Base-by-base conservation (phyloP, 2,797 vertebrate species). In the Scleropages formosus region DNA sequence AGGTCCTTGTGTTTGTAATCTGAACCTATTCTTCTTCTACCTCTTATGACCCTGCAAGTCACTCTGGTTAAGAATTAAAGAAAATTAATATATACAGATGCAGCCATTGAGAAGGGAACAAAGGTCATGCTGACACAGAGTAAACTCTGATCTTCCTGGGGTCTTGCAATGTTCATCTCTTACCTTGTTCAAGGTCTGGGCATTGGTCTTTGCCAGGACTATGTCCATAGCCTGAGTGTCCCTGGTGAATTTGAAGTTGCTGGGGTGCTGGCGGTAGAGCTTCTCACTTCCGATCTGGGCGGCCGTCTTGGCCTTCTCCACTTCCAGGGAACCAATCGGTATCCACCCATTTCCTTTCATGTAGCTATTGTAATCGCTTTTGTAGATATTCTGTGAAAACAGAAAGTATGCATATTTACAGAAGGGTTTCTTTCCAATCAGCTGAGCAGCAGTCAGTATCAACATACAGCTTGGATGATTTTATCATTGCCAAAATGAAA, bases 331-430 rank as follows among this genome's bases (percentile, higher is more conserved):
- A 20, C 96, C 97, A 63, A 94, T 89, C 1, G 97, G 97, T 75
- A 95, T 89, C 97, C 97, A 99, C 59, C 97, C 97, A 1, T 92
- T 81, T 58, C 97, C 97, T 88, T 82, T 96, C 13, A 95, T 83
- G 86, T 82, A 96, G 73, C 80, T 92, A 0, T 96, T 90, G 78
- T 98, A 98, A 4, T 99, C 98, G 86, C 93, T 93, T 82, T 95
- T 99, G 84, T 99, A 99, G 81, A 94, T 88, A 59, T 95, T 96
- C 98, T 99, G 83, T 27, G 80, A 77, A 79, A 73, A 51, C 11
- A 51, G 27, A 51, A 62, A 51, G 53, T 51, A 58, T 16, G 0
- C 12, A 49, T 0, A 44, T 22, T 24, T 18, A 13, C 3, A 58
- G 12, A 13, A 58, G 53, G 16, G 16, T 16, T 9, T 16, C 16